These are phyloP conservation scores for Lasioglossum malachurum DNA, from an alignment of 2,888 invertebrate genomes.

Conservation along the genomic window DNA sequence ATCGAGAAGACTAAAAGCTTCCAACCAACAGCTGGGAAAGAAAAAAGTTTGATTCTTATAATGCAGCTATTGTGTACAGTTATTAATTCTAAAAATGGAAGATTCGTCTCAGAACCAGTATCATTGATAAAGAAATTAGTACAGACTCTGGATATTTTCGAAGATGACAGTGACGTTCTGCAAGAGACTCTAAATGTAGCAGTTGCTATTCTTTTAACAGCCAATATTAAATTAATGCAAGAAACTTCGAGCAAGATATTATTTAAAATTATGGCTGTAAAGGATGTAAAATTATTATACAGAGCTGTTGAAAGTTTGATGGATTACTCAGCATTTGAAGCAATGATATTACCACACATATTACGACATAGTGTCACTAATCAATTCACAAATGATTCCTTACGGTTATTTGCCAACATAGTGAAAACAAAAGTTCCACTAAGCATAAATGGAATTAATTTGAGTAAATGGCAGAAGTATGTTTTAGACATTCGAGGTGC, in stretches of 20 bases:
- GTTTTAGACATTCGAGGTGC: conserved; percentile 85
- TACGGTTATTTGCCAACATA: conserved; percentile 89
- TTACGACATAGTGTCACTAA: conserved; percentile 87
- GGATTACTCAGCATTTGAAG: conserved; percentile 90
- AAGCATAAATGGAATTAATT: conserved; percentile 87
- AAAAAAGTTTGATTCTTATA: conserved; percentile 85
- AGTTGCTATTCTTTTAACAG: conserved; percentile 83
- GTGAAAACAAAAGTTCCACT: conserved; percentile 89
- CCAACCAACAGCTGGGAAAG: conserved; percentile 43
- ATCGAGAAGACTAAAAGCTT: conserved; percentile 76
- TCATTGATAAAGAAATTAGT: conserved; percentile 87
- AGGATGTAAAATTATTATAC: conserved; percentile 87
- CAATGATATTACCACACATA: conserved; percentile 89
- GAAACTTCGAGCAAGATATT: conserved; percentile 90
- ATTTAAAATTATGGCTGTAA: conserved; percentile 87
- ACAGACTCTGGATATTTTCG: conserved; percentile 69
- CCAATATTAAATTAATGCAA: conserved; percentile 89
- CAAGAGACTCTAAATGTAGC: conserved; percentile 72
- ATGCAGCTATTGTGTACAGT: conserved; percentile 88
- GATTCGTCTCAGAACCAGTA: conserved; percentile 87
- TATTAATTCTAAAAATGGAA: conserved; percentile 88
- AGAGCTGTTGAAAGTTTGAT: conserved; percentile 89
- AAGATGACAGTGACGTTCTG: conserved; percentile 65
- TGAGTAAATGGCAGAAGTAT: conserved; percentile 89
- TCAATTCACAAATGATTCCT: conserved; percentile 86